Conservation (phyloP, 1,140 invertebrate genomes). For the Hylyphantes graminicola region DNA sequence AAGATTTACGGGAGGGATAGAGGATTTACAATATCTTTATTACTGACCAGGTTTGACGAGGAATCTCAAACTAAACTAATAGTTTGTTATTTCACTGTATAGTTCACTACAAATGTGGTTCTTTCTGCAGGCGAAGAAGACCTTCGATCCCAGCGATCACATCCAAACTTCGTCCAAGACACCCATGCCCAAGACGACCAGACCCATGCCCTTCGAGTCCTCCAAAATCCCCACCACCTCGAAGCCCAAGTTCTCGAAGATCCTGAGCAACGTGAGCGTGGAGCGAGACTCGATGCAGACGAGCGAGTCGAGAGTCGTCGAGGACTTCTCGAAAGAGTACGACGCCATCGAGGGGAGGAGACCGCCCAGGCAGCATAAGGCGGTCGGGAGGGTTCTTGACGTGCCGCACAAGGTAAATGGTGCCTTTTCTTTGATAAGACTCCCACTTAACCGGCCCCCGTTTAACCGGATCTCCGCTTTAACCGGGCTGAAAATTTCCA, state of each 20-base stretch:
- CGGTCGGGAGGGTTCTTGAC: slow-evolving; percentile 40
- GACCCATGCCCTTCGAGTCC: not conserved
- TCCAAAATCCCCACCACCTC: not conserved
- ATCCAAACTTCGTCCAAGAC: too few relatives aligned
- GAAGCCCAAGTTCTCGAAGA: slow-evolving; percentile 2
- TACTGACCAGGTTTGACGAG: too few relatives aligned
- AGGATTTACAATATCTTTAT: too few relatives aligned
- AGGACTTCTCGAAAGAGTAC: slow-evolving; percentile 40
- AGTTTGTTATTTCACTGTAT: too few relatives aligned
- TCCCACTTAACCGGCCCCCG: too few relatives aligned
- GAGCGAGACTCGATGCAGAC: not conserved
- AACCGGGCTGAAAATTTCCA: too few relatives aligned
- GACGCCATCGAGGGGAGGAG: slow-evolving; percentile 50
- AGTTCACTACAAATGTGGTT: not conserved
- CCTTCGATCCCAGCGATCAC: not conserved
- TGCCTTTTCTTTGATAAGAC: too few relatives aligned
- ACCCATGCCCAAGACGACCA: not conserved
- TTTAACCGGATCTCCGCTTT: too few relatives aligned
- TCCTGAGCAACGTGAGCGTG: not conserved
- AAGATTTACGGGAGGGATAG: too few relatives aligned
- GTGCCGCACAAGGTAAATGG: not conserved
- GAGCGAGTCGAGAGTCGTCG: not conserved
- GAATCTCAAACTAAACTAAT: too few relatives aligned
- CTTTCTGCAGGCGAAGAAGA: not conserved
- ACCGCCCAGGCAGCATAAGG: slow-evolving; percentile 9